Evolutionary conservation across 2,113 vertebrate species (phyloP), one percentile per base, ranked within the genome.

Genomic region (Colinus virginianus): DNA sequence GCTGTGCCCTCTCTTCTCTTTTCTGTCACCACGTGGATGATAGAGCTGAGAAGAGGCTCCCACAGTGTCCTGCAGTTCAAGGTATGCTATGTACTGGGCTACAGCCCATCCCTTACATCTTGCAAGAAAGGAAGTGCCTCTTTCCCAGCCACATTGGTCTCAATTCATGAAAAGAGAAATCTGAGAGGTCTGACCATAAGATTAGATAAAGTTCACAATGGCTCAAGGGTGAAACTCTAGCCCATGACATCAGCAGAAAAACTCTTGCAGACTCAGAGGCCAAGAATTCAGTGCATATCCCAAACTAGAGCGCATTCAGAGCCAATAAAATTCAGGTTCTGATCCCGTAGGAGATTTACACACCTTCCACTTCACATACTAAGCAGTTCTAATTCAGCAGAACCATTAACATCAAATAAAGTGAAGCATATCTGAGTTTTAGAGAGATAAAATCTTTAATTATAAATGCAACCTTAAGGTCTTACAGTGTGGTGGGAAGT

Each of bases 131-230:
- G 16, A 76, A 48, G 19, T 36, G 43, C 75, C 69, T 84, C 20
- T 75, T 95, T 84, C 74, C 58, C 87, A 78, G 70, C 45, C 42
- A 64, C 36, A 51, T 6, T 78, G 61, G 43, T 84, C 61, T 84
- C 61, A 59, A 3, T 42, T 91, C 42, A 64, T 68, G 78, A 85
- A 90, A 94, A 95, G 2, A 93, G 94, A 95, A 96, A 96, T 70
- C 49, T 75, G 96, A 96, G 96, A 93, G 5, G 85, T 67, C 78
- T 20, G 38, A 90, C 59, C 2, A 3, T 13, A 86, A 87, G 87
- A 91, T 88, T 86, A 95, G 78, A 93, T 82, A 95, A 96, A 94
- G 95, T 95, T 94, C 95, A 96, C 55, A 79, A 91, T 14, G 79
- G 78, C 79, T 88, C 6, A 6, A 90, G 36, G 56, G 76, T 95